Evolutionary conservation across 2,113 vertebrate species (phyloP), one percentile per base, ranked within the genome.

Genomic region (Calyptomena viridis): DNA sequence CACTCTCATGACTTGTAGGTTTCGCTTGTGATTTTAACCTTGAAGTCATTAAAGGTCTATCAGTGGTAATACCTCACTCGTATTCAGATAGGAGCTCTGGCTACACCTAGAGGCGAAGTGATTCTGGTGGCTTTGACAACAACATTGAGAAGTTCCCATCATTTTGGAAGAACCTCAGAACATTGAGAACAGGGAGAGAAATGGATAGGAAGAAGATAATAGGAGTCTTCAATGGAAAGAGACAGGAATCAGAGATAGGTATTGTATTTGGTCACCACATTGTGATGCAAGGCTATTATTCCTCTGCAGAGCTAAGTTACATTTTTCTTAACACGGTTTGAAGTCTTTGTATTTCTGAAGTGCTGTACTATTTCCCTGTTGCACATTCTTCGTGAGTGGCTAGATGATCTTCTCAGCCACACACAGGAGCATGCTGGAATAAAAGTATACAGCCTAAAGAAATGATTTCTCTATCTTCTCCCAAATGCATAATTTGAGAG

Each of bases 61-160:
- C 46, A 56, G 37, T 82, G 49, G 37, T 63, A 74, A 39, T 46
- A 28, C 13, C 68, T 19, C 20, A 10, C 20, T 58, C 7, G 14
- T 59, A 30, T 75, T 81, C 56, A 81, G 35, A 63, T 39, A 93
- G 69, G 89, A 96, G n/a, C 86, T 67, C 69, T 93, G 83, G 84
- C 93, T 95, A 90, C 95, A 89, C 60, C 79, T 95, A 94, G 83
- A 96, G 91, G 63, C 11, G 7, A 67, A 73, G 73, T 25, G 60
- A 17, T 73, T 82, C 63, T 31, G 16, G 19, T 85, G 35, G 42
- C 39, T 69, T 85, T 73, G 59, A 22, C 42, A 85, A 11, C 23
- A 77, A 6, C 21, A 7, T 18, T 33, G 76, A 75, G 84, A 84
- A 30, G 42, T 78, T 88, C 18, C 28, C 66, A 17, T 69, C 4